phyloP scores from a whole-genome alignment of 2,113 vertebrate genomes.

The Monarcha castaneiventris region DNA sequence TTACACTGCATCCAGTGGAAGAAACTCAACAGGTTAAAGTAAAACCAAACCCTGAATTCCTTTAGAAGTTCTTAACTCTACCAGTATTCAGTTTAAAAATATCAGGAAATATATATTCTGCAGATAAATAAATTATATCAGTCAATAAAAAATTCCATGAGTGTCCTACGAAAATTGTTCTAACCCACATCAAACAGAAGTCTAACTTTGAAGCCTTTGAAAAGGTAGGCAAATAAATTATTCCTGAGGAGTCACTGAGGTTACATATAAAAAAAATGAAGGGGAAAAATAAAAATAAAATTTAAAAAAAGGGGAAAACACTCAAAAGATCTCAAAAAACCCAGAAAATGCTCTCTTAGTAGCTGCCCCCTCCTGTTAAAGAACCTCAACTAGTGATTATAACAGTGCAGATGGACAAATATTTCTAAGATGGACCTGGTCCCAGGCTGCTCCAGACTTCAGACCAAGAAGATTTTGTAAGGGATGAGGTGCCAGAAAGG shows the following conservation, averaged over 20 bases:
- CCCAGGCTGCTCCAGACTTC: neutral
- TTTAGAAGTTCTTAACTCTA: neutral
- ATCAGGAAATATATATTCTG: neutral
- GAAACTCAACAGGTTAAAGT: neutral
- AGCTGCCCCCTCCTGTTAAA: neutral
- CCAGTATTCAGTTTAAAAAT: neutral
- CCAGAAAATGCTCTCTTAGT: neutral
- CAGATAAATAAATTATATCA: neutral
- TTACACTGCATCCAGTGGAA: neutral
- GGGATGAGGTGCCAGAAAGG: neutral
- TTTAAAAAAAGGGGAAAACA: neutral
- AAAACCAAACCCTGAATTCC: neutral
- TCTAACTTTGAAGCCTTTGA: neutral
- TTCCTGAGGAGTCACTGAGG: neutral
- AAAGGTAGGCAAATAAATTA: neutral
- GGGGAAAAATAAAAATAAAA: too few species aligned
- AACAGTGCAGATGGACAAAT: neutral
- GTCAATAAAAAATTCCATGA: neutral
- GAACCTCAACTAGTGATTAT: neutral
- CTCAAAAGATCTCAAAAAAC: neutral
- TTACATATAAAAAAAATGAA: neutral
- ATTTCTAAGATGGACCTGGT: neutral
- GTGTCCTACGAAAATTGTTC: neutral
- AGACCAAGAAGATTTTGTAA: neutral
- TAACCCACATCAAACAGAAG: neutral